Base-by-base conservation (phyloP, 2,888 invertebrate genomes). In the Agrotis clavis region DNA sequence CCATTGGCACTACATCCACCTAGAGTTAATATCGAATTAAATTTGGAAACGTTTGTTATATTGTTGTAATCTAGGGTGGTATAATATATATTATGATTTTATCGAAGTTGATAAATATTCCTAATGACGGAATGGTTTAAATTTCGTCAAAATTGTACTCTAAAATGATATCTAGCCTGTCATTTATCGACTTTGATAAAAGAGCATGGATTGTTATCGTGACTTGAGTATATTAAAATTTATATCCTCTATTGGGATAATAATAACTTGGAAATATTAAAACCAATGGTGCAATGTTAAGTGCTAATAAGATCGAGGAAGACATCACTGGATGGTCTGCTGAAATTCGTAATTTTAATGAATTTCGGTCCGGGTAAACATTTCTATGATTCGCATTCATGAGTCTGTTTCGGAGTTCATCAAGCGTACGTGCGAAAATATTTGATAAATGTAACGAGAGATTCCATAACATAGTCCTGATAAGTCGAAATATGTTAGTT, bases 361-460 rank as follows among this genome's bases (percentile, higher is more conserved):
- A 82, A 78, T 79, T 77, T 56, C 57, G 72, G 62, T 71, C 35
- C 57, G 35, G 48, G 61, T 51, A 18, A 45, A 75, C 48, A n/a
- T 59, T 59, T 56, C 41, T 73, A 69, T 68, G 80, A 83, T 84
- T 86, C 81, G 77, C 74, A 83, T 85, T 88, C 86, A 85, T 85
- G 86, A 86, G 82, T 77, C 72, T 83, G 88, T 91, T 92, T 91
- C 91, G 89, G 91, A 92, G 91, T 92, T 92, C 92, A 92, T 88
- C 78, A 87, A 90, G 88, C 87, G 76, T 83, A 82, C 87, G 84
- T 85, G 82, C 81, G 67, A 82, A 72, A 77, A 77, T 85, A 84
- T 70, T 76, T 81, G 82, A 79, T 86, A 85, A 87, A 79, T 87
- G 84, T 87, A 76, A 83, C 86, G 77, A 84, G 77, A 81, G 74